phyloP scores from a whole-genome alignment of 2,797 vertebrate species.

The Acropternis orthonyx region DNA sequence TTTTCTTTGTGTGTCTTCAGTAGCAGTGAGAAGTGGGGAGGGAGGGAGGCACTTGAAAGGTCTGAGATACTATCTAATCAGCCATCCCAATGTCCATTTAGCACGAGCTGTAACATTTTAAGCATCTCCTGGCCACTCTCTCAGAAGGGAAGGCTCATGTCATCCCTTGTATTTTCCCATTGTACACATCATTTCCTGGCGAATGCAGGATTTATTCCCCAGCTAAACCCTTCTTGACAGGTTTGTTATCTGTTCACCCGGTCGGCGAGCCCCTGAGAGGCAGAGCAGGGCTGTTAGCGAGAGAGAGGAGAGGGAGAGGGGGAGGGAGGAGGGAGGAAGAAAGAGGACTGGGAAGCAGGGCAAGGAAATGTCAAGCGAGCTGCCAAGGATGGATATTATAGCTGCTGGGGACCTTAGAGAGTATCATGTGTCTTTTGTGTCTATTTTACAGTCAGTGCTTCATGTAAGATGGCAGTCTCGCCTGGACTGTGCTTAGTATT shows the following conservation, averaged over 20 bases:
- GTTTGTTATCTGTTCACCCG: constrained; percentile 90
- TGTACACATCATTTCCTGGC: constrained; percentile 86
- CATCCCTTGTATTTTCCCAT: constrained; percentile 78
- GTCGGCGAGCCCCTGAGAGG: constrained; percentile 84
- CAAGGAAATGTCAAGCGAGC: constrained; percentile 92
- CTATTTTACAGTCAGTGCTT: constrained; percentile 83
- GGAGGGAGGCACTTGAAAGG: constrained; percentile 79
- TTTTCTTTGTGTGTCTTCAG: constrained; percentile 74
- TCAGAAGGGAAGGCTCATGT: constrained; percentile 81
- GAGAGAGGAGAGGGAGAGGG: constrained; percentile 62
- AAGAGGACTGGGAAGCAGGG: constrained; percentile 81
- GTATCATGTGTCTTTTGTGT: constrained; percentile 82
- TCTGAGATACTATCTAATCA: constrained; percentile 83
- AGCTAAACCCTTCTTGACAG: constrained; percentile 86
- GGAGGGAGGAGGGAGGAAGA: constrained; percentile 69
- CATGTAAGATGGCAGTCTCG: constrained; percentile 79
- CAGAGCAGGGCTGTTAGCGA: constrained; percentile 81
- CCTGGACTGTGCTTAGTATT: constrained; percentile 76
- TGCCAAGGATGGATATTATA: constrained; percentile 89
- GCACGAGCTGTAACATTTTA: constrained; percentile 76
- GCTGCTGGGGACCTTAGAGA: constrained; percentile 86
- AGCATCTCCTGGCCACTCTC: constrained; percentile 74
- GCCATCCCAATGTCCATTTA: constrained; percentile 78
- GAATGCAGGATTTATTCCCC: constrained; percentile 83
- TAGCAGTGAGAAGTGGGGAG: constrained; percentile 63